Percentiles rank a stretch among this genome's conserved stretches.
Conservation (phyloP, 2,113 vertebrate genomes). For the Spizaetus ornatus region DNA sequence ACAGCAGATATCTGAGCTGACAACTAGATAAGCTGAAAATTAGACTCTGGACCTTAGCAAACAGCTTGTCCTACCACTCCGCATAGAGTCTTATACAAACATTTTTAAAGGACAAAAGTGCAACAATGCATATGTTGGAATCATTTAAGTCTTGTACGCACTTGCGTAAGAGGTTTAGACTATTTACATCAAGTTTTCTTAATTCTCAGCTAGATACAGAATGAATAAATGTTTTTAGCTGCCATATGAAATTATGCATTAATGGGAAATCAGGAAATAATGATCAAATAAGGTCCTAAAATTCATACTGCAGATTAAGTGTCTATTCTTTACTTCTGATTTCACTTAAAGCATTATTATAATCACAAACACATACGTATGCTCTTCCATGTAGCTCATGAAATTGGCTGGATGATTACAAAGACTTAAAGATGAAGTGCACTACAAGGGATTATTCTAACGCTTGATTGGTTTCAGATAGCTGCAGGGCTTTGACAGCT, state of each 20-base stretch:
- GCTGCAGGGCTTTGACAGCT: conserved; percentile 46
- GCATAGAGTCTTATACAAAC: background rate
- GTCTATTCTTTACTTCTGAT: background rate
- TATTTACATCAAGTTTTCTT: background rate
- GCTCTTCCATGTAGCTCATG: background rate
- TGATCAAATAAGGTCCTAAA: background rate
- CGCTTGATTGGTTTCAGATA: conserved; percentile 56
- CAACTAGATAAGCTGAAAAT: background rate
- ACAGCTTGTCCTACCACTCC: background rate
- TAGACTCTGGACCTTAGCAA: background rate
- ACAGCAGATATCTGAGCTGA: background rate
- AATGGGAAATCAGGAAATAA: background rate
- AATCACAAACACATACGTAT: background rate
- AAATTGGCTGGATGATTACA: conserved; percentile 47
- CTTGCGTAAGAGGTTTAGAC: background rate
- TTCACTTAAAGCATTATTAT: conserved; percentile 20
- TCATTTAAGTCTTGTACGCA: background rate
- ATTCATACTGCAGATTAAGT: background rate
- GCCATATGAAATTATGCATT: background rate
- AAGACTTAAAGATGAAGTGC: conserved; percentile 38
- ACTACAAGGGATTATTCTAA: conserved; percentile 38
- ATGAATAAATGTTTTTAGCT: background rate
- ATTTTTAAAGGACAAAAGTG: background rate
- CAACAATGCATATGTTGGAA: background rate
- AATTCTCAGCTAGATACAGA: background rate